Evolutionary conservation across 2,113 vertebrate genomes (phyloP).

Genomic region (Ammospiza nelsoni): DNA sequence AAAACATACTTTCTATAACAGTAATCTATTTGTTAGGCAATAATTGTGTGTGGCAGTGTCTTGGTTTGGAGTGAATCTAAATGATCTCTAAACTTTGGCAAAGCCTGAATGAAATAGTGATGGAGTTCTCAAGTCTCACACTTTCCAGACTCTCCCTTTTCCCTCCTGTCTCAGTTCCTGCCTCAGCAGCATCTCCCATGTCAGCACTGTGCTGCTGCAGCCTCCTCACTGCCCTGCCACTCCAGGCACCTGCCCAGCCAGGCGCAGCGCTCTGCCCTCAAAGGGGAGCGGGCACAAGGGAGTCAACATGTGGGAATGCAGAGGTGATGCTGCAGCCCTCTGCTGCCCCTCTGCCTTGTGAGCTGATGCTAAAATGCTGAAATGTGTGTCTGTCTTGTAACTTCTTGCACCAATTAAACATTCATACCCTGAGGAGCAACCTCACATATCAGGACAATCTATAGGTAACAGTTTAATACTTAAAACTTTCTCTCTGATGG

Average conservation of each 20-base stretch:
- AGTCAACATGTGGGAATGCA: background rate
- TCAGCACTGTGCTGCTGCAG: background rate
- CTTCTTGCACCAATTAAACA: background rate
- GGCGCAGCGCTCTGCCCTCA: fast-evolving
- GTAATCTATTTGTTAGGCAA: background rate
- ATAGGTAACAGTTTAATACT: background rate
- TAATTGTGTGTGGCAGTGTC: background rate
- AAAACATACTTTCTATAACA: background rate
- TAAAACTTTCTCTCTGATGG: background rate
- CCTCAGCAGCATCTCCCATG: background rate
- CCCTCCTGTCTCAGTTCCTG: background rate
- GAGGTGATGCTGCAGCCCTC: background rate
- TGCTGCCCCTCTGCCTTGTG: fast-evolving
- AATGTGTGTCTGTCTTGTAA: background rate
- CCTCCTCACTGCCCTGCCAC: background rate
- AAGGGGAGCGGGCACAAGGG: background rate
- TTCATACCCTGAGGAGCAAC: background rate
- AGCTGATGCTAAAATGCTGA: background rate
- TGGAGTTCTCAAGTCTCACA: background rate
- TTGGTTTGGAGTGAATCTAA: background rate
- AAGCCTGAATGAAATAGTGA: background rate
- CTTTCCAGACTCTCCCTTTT: background rate
- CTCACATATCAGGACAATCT: background rate
- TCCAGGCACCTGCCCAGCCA: background rate
- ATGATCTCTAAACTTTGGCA: background rate